A percentile compares a stretch with the other conserved stretches of the same genome.
Evolutionary conservation across 2,888 invertebrate species (phyloP).

Genomic region (Dusona sp.): DNA sequence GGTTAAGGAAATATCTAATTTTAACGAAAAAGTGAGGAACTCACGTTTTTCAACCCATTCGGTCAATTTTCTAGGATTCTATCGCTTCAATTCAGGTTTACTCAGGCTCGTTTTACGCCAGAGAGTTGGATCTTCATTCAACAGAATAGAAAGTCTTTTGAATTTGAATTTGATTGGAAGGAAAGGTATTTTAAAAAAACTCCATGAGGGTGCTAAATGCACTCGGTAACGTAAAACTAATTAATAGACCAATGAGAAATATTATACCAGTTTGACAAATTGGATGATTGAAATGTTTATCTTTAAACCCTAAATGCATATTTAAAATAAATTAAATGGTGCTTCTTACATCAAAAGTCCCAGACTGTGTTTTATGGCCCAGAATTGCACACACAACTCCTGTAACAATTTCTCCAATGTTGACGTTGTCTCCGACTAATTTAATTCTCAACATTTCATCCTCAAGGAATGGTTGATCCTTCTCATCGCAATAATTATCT

Average conservation of each 20-base stretch:
- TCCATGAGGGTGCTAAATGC: too few species aligned
- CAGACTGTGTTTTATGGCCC: conserved; percentile 85
- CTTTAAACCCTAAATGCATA: background rate
- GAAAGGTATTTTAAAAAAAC: too few species aligned
- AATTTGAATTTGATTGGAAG: too few species aligned
- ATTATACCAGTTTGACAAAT: background rate
- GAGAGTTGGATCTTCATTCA: too few species aligned
- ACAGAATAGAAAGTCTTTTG: too few species aligned
- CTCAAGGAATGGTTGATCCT: conserved; percentile 94
- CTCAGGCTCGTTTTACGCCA: too few species aligned
- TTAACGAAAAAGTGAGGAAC: too few species aligned
- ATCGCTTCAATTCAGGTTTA: too few species aligned
- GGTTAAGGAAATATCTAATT: too few species aligned
- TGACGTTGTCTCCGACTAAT: conserved; percentile 88
- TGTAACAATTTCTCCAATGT: conserved; percentile 90
- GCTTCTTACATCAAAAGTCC: conserved; percentile 78
- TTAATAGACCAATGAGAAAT: background rate
- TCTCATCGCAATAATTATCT: conserved; percentile 91
- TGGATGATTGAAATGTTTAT: background rate
- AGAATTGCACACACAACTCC: conserved; percentile 94
- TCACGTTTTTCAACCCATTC: too few species aligned
- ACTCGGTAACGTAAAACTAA: background rate
- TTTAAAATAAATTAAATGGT: background rate
- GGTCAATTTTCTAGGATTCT: too few species aligned
- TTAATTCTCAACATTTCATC: conserved; percentile 96